Base-by-base conservation (phyloP, 2,888 invertebrate species). In the Nezara viridula region DNA sequence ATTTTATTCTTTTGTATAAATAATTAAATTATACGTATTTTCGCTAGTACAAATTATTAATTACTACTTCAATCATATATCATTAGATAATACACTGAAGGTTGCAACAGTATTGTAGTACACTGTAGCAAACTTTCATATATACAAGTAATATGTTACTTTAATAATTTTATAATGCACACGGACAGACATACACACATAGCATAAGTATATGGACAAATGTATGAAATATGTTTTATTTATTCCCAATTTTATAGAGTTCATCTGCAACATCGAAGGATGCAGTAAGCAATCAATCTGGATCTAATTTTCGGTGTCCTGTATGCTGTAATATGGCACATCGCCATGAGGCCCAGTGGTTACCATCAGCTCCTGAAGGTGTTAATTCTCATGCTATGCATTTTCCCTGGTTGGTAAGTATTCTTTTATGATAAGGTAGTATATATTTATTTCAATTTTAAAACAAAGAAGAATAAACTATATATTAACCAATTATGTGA, bases 321-420 rank as follows among this genome's bases (percentile, higher is more conserved):
- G 90, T 90, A 24, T 90, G 90, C 44, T 88, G 89, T 55, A 86
- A 88, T 32, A 88, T 89, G 50, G 88, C 87, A 10, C 77, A 89
- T 19, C 47, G 90, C n/a, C 86, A 88, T 14, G 90, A 96, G 91
- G 96, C 97, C 96, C 97, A 97, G 93, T 97, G 97, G 97, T 94
- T 97, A 91, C 96, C 96, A 89, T 97, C 97, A 85, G 95, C 95
- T 91, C 96, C 97, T 27, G 97, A 97, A 93, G 97, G 97, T 86
- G 96, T 97, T 96, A 97, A 97, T 94, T 97, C 97, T 89, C 97
- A 97, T 94, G 97, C 97, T 85, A 97, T 97, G 97, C 97, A 98
- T 94, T 98, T 98, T 94, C 98, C 98, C 24, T 90, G 90, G 44
- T 66, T 90, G 49, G 89, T 86, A 52, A 73, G 88, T 60, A n/a